Evolutionary conservation across 2,113 vertebrate species (phyloP), one percentile per base, ranked within the genome.

Genomic region (Isichthys henryi): DNA sequence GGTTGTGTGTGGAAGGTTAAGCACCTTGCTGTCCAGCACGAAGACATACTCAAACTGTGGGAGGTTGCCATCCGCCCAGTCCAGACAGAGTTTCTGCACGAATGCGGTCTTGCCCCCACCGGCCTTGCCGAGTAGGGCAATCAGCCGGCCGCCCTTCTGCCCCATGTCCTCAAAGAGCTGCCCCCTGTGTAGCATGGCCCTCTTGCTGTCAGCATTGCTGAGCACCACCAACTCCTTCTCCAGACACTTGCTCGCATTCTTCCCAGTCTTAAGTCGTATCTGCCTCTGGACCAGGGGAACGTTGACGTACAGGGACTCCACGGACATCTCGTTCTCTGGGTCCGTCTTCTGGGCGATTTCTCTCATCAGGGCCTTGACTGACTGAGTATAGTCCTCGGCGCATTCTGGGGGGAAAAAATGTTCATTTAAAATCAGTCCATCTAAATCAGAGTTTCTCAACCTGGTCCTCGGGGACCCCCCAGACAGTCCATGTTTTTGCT

Each of bases 61-160:
- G 87, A 97, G 92, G 82, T 91, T 91, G 88, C 96, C 96, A 0
- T 88, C 85, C n/a, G 97, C 95, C 98, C 98, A 99, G 91, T 98
- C 97, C 3, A 94, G 92, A 88, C 96, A 96, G 90, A 98, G 94
- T 19, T 95, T 97, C 91, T 91, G 96, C 50, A 96, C 92, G 46
- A 97, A 95, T 3, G 94, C 94, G 62, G 96, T 98, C 93, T 99
- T 99, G 0, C 98, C 98, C 92, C 96, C 95, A 19, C 98, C 97
- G 0, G 97, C 95, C 89, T 96, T 97, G 5, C 97, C 97, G 50
- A 98, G 91, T 11, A 97, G 90, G 15, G 96, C 90, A 2, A 97
- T 93, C 87, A 96, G 94, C 23, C 89, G 93, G 86, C 83, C 93
- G 94, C 49, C 88, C 53, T 77, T 66, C 91, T 1, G 85, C 88